Conservation (phyloP, 2,888 invertebrate genomes). For the Cordilura impudica region DNA sequence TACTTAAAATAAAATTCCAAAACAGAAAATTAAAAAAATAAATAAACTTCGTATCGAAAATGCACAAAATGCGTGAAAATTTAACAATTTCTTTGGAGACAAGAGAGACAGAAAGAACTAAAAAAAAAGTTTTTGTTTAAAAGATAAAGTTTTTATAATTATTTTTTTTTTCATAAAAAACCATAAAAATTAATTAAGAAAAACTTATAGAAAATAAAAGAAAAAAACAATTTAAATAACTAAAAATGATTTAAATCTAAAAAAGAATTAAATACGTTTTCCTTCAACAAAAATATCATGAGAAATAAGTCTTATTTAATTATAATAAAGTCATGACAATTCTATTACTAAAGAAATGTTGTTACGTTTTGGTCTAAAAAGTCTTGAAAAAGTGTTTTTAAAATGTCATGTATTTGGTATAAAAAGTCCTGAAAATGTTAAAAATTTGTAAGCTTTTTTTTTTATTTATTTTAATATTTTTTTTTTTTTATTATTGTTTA, state of each 20-base stretch:
- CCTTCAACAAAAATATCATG: neutral
- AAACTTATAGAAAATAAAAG: conserved; percentile 16
- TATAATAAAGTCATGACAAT: neutral
- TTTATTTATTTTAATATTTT: neutral
- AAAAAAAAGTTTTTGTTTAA: neutral
- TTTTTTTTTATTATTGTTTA: neutral
- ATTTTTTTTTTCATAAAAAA: neutral
- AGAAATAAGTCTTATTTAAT: neutral
- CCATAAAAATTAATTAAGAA: conserved; percentile 5
- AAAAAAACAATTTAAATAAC: conserved; percentile 1
- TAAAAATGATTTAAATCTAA: neutral
- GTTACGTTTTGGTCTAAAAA: neutral
- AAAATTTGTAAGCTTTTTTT: neutral
- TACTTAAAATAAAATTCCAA: conserved; percentile 48
- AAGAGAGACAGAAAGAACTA: neutral
- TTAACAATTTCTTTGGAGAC: conserved; percentile 53
- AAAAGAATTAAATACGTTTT: neutral
- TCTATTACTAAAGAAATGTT: neutral
- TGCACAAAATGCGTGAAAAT: conserved; percentile 64
- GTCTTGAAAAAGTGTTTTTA: neutral
- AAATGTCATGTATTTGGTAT: neutral
- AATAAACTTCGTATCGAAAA: conserved; percentile 60
- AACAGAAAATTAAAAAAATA: conserved; percentile 14
- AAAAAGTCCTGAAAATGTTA: neutral
- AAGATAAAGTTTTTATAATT: neutral